These are phyloP conservation scores for Coremacera marginata DNA, from an alignment of 2,888 invertebrate species.

Conservation along the genomic window DNA sequence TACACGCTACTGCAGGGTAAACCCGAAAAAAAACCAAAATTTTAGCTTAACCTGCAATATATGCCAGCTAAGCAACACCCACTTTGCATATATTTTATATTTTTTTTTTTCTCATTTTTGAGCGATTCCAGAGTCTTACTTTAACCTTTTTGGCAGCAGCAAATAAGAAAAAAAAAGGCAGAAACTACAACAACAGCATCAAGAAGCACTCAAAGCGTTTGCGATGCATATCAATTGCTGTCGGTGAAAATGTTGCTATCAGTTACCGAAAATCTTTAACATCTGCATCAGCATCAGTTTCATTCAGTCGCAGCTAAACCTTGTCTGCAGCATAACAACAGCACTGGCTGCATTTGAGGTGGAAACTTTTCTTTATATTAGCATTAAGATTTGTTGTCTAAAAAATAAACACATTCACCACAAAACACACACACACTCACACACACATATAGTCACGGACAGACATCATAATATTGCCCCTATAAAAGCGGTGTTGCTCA, in stretches of 20 bases:
- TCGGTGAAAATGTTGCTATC: slow-evolving; percentile 45
- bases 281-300: slow-evolving; percentile 47
- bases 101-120: neutral
- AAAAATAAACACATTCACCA: neutral
- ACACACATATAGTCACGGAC: neutral
- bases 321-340: slow-evolving; percentile 19
- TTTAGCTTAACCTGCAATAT: slow-evolving; percentile 33
- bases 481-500: neutral
- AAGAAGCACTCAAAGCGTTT: slow-evolving; percentile 18
- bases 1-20: slow-evolving; percentile 49
- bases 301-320: slow-evolving; percentile 11
- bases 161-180: neutral
- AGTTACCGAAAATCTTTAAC: slow-evolving; percentile 47
- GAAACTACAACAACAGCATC: slow-evolving; percentile 11
- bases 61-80: slow-evolving; percentile 39
- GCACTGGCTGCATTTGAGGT: slow-evolving; percentile 25
- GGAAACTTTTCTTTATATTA: slow-evolving; percentile 34
- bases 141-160: slow-evolving; percentile 22
- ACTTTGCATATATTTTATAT: slow-evolving; percentile 38
- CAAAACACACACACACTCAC: neutral
- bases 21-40: slow-evolving; percentile 19
- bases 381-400: slow-evolving; percentile 24
- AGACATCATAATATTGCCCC: slow-evolving; percentile 1
- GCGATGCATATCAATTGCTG: slow-evolving; percentile 40
- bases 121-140: slow-evolving; percentile 14